These are phyloP conservation scores for Bubo blakistoni DNA, from an alignment of 2,113 vertebrate genomes.

Conservation along the genomic window DNA sequence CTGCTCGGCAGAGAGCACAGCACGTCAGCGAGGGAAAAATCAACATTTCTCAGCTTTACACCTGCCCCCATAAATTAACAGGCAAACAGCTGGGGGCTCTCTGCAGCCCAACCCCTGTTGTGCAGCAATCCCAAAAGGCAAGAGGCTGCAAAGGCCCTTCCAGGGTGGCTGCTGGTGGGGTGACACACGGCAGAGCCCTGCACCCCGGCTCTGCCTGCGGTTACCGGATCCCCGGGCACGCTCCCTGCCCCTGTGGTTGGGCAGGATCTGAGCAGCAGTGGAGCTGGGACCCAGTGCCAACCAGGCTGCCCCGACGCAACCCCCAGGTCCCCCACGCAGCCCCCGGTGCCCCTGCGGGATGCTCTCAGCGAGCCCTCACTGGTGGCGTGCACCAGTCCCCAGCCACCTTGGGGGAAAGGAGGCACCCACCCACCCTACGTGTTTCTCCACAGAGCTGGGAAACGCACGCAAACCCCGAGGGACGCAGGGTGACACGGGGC, in stretches of 20 bases:
- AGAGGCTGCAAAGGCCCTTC: not conserved
- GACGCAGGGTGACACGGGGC: not conserved
- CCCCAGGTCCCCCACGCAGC: accelerated
- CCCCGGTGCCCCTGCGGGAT: not conserved
- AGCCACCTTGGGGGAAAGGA: not conserved
- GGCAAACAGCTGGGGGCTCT: not conserved
- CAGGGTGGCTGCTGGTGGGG: not conserved
- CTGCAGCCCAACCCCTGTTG: not conserved
- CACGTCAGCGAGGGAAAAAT: not conserved
- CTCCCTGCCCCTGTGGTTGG: not conserved
- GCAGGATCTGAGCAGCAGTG: not conserved
- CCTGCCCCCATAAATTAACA: constrained; percentile 45
- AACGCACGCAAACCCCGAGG: accelerated
- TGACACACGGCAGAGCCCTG: not conserved
- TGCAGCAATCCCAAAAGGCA: not conserved
- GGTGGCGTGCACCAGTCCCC: not conserved
- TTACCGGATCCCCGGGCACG: accelerated
- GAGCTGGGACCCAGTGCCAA: not conserved
- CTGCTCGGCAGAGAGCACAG: not conserved
- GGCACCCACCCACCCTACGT: not conserved
- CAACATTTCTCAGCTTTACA: constrained; percentile 35
- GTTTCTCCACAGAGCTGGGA: not conserved
- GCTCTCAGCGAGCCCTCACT: not conserved
- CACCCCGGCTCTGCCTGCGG: accelerated
- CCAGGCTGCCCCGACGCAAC: not conserved